These are phyloP conservation scores for Anaspis maculata DNA, from an alignment of 2,888 invertebrate genomes.

Conservation along the genomic window DNA sequence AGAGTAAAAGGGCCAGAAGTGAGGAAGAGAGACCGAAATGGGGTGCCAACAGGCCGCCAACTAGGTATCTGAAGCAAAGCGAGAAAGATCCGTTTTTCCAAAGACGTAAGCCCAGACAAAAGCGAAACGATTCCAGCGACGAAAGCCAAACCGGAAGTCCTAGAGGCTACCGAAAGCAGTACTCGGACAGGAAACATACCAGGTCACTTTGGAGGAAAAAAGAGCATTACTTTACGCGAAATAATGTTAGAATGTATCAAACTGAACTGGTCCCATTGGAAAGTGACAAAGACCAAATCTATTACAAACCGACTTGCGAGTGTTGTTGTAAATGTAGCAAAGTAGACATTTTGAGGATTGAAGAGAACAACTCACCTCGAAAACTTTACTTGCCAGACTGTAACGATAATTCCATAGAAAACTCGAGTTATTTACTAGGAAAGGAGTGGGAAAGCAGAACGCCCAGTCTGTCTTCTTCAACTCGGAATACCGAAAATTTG, in stretches of 20 bases:
- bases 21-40: conserved; percentile 57
- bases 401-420: conserved; percentile 16
- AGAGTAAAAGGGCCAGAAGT: conserved; percentile 48
- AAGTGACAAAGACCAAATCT: conserved; percentile 44
- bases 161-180: conserved; percentile 37
- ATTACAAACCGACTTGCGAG: conserved; percentile 28
- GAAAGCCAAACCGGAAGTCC: conserved; percentile 55
- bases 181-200: conserved; percentile 42
- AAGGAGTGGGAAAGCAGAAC: conserved; percentile 40
- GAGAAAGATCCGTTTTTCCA: conserved; percentile 82
- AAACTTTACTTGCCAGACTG: conserved; percentile 20
- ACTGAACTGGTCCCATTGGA: conserved; percentile 47
- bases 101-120: conserved; percentile 58
- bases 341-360: conserved; percentile 37
- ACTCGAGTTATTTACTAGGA: conserved; percentile 29
- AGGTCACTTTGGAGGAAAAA: conserved; percentile 40
- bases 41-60: conserved; percentile 69
- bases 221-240: conserved; percentile 44
- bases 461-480: conserved; percentile 19
- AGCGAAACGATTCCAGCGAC: conserved; percentile 55
- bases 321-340: conserved; percentile 38
- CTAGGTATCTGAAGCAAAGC: conserved; percentile 80
- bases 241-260: conserved; percentile 39
- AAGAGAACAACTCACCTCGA: conserved; percentile 7
- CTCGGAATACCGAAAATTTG: conserved; percentile 13